These are phyloP conservation scores for Ceratina australensis DNA, from an alignment of 1,140 invertebrate genomes.

Conservation along the genomic window DNA sequence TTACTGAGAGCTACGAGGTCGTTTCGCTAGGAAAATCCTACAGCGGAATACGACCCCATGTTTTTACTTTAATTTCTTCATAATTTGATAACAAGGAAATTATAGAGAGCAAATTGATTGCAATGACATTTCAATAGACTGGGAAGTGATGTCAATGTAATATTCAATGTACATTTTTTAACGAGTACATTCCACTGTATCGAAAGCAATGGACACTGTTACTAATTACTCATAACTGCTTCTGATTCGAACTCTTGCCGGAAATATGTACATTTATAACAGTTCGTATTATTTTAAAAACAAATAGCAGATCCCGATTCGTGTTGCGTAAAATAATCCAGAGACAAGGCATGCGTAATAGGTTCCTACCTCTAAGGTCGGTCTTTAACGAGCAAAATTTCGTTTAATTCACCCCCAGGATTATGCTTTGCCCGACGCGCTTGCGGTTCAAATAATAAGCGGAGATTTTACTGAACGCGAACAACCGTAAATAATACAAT, in stretches of 20 bases:
- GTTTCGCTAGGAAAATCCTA: constrained; percentile 5
- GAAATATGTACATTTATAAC: neutral
- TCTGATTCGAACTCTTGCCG: neutral
- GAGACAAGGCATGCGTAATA: no score
- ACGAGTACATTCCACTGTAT: constrained; percentile 1
- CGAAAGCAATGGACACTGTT: neutral
- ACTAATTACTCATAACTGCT: constrained; percentile 20
- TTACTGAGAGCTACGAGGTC: constrained; percentile 39
- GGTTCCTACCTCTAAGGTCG: no score
- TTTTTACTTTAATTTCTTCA: constrained; percentile 12
- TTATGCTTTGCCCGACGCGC: neutral
- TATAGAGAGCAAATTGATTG: neutral
- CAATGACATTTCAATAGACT: no score
- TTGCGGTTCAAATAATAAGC: neutral
- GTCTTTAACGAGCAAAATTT: neutral
- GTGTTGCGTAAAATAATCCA: constrained; percentile 8
- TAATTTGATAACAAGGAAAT: neutral
- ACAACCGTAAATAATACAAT: neutral
- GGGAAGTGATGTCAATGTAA: no score
- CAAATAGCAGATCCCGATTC: neutral
- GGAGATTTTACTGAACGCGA: neutral
- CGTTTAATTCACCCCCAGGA: neutral
- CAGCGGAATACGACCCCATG: neutral
- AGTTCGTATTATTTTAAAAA: constrained; percentile 2
- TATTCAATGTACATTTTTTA: neutral